Conservation (phyloP, 2,113 vertebrate genomes). For the Sander vitreus region DNA sequence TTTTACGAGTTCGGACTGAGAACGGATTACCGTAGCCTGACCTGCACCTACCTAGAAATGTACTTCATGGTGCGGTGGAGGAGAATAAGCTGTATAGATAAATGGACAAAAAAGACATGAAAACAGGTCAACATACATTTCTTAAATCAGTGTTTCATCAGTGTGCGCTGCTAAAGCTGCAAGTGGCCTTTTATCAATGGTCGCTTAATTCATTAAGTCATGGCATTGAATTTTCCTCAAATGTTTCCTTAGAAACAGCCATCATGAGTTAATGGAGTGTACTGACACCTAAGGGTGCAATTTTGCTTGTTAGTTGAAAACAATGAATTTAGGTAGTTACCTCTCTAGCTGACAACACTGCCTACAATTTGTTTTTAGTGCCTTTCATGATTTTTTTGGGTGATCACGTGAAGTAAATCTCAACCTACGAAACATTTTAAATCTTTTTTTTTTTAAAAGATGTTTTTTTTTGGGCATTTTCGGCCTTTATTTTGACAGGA, state of each 20-base stretch:
- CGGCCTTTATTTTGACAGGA: too few relatives aligned
- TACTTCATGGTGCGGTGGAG: not conserved
- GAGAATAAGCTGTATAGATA: slow-evolving; percentile 1
- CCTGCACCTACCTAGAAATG: too few relatives aligned
- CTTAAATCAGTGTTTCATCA: not conserved
- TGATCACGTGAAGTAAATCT: too few relatives aligned
- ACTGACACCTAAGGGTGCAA: not conserved
- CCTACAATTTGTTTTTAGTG: too few relatives aligned
- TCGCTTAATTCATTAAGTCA: too few relatives aligned
- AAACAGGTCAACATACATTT: not conserved
- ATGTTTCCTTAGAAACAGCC: slow-evolving; percentile 2
- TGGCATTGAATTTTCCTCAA: not conserved
- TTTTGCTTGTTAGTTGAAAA: not conserved
- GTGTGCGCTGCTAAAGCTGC: not conserved
- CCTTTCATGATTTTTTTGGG: too few relatives aligned
- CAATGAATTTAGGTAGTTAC: not conserved
- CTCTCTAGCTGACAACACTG: not conserved
- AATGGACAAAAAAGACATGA: slow-evolving; percentile 27
- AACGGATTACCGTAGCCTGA: too few relatives aligned
- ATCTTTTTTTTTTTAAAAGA: too few relatives aligned
- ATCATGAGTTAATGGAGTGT: not conserved
- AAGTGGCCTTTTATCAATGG: too few relatives aligned
- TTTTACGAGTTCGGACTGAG: too few relatives aligned
- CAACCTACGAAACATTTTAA: too few relatives aligned
- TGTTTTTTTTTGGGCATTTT: not conserved